Evolutionary conservation across 2,113 vertebrate species (phyloP).

Genomic region (Gambusia holbrooki): DNA sequence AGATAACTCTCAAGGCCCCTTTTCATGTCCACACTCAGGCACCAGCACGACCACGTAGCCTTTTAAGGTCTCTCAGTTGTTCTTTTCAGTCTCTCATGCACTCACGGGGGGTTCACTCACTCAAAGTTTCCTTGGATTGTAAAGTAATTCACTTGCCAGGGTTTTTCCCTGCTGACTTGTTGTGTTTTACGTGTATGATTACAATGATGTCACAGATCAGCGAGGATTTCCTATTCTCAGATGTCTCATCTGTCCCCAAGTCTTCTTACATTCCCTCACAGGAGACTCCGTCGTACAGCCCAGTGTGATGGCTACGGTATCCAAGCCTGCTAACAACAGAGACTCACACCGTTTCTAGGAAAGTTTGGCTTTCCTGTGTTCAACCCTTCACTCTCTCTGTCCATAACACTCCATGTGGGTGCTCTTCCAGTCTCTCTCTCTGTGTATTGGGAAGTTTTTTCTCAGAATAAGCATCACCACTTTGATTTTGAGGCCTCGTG

Average conservation of each 20-base stretch:
- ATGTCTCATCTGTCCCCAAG: conserved; percentile 48
- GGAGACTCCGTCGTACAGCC: conserved; percentile 33
- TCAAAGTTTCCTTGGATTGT: conserved; percentile 15
- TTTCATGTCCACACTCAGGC: conserved; percentile 48
- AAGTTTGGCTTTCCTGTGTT: conserved; percentile 64
- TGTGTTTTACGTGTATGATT: conserved; percentile 17
- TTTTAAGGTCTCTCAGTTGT: conserved; percentile 71
- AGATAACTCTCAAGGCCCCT: conserved; percentile 72
- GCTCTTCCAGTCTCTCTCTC: background rate
- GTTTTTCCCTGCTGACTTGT: background rate
- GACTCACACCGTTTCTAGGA: conserved; percentile 47
- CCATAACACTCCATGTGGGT: background rate
- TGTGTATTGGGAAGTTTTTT: conserved; percentile 30
- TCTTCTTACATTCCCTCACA: conserved; percentile 29
- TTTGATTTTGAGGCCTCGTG: conserved; percentile 62
- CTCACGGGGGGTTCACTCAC: background rate
- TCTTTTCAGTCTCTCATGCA: conserved; percentile 36
- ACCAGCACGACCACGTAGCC: conserved; percentile 49
- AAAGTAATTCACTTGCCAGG: background rate
- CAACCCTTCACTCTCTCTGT: conserved; percentile 30
- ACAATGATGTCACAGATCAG: conserved; percentile 44
- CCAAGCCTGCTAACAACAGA: conserved; percentile 59
- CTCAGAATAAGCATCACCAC: conserved; percentile 57
- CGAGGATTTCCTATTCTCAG: conserved; percentile 35
- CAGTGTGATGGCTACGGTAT: conserved; percentile 46